These are phyloP conservation scores for Microtus montanus DNA, from an alignment of 2,113 vertebrate genomes.

Conservation along the genomic window DNA sequence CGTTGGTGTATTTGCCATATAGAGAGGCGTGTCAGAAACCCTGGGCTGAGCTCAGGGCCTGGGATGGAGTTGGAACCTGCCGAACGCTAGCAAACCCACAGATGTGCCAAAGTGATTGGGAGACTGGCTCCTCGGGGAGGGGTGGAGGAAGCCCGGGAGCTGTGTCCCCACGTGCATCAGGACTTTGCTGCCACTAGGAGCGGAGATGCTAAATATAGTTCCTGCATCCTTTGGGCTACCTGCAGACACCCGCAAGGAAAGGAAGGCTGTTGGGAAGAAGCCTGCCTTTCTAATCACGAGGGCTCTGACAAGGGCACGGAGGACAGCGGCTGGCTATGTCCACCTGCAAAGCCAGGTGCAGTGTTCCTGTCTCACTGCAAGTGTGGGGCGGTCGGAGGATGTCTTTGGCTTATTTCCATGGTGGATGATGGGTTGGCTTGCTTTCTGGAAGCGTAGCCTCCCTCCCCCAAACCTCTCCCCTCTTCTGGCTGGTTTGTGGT, in stretches of 20 bases:
- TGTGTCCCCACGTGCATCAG: rapidly evolving
- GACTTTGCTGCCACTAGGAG: not conserved
- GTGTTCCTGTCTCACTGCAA: rapidly evolving
- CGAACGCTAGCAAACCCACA: not conserved
- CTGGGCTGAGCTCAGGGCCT: not conserved
- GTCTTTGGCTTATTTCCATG: not conserved
- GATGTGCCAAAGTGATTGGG: not conserved
- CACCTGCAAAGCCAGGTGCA: not conserved
- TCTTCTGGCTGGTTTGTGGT: not conserved
- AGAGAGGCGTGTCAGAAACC: not conserved
- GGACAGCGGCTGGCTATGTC: rapidly evolving
- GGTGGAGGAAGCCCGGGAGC: not conserved
- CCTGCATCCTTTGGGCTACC: not conserved
- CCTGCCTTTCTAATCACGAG: not conserved
- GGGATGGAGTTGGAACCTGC: not conserved
- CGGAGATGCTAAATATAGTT: not conserved
- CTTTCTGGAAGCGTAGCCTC: not conserved
- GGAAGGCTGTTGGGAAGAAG: not conserved
- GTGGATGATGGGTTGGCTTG: not conserved
- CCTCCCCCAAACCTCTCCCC: not conserved
- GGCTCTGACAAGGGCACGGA: not conserved
- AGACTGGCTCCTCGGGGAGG: not conserved
- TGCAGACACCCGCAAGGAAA: not conserved
- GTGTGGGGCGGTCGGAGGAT: too few relatives aligned
- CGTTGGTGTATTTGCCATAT: rapidly evolving